Percentiles rank a stretch among this genome's conserved stretches.
Conservation (phyloP, 2,797 vertebrate genomes). For the Phoebastria nigripes region DNA sequence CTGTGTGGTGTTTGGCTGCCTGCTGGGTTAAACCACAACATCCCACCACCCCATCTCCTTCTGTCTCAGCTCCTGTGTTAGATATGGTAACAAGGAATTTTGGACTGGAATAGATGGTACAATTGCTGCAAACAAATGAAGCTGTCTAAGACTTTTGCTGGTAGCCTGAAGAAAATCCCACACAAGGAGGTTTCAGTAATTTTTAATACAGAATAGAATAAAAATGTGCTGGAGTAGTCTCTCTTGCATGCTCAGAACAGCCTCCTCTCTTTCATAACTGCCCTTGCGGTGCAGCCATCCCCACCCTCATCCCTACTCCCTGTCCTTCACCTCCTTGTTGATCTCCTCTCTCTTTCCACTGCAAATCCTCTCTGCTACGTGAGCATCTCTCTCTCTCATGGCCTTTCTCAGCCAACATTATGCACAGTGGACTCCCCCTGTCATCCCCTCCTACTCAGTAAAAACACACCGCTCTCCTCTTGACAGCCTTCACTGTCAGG, state of each 20-base stretch:
- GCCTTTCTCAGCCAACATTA: slow-evolving; percentile 23
- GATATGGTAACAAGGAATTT: not conserved
- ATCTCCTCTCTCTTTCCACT: not conserved
- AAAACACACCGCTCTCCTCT: slow-evolving; percentile 8
- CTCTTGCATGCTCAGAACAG: not conserved
- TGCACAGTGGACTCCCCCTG: slow-evolving; percentile 3
- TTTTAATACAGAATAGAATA: not conserved
- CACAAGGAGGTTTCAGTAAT: not conserved
- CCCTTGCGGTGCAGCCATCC: not conserved
- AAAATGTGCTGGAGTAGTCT: not conserved
- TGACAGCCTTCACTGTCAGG: slow-evolving; percentile 13
- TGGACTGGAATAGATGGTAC: not conserved
- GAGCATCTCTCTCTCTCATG: not conserved
- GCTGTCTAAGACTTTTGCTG: not conserved
- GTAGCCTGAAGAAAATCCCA: not conserved
- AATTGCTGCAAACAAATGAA: not conserved
- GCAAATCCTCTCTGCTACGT: not conserved
- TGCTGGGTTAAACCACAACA: too few species aligned
- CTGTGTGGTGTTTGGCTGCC: too few species aligned
- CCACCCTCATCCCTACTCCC: not conserved
- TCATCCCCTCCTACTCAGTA: slow-evolving; percentile 16
- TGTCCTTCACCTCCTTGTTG: not conserved
- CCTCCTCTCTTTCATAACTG: not conserved
- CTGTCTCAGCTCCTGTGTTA: not conserved
- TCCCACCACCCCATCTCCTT: not conserved